Base-by-base conservation (phyloP, 2,113 vertebrate species). In the Seriola aureovittata region DNA sequence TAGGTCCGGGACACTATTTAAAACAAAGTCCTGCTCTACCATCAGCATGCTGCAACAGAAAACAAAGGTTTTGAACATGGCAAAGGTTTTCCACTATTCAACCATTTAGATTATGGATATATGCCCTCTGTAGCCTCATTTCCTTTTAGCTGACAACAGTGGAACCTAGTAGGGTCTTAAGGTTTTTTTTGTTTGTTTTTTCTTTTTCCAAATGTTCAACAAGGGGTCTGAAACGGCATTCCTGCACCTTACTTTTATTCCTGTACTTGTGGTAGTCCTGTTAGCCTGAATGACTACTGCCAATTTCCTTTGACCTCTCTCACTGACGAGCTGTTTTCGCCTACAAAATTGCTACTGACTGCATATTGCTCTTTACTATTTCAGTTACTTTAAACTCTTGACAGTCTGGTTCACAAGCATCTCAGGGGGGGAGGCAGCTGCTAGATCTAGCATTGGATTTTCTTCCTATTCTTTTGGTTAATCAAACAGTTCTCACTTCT, bases 171-270 rank as follows among this genome's bases (percentile, higher is more conserved):
- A 11, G 5, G 62, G 58, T 65, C 40, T 42, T 7, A 9, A 9
- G 40, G 2, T 29, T 29, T 29, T 42, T 9, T 42, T 25, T 25
- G 25, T 25, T 25, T 25, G 25, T 25, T 29, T 29, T 29, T 42
- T 23, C 23, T 40, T 36, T 36, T 36, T 3, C 6, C 83, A 78
- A 87, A 71, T 60, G 82, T 87, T 92, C 70, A 86, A 79, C 77
- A 68, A 62, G 75, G 85, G 63, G 65, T 83, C 48, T 72, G 50
- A 87, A 36, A 63, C 16, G 11, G n/a, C 63, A 42, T n/a, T 48
- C 23, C 50, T 77, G 34, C 34, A 77, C 73, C 72, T 68, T 0
- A 77, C 58, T 71, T 88, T 62, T 69, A 52, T 85, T 90, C 66
- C 52, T 80, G 71, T 65, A 52, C 77, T 77, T 40, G 9, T 57